phyloP scores from a whole-genome alignment of 1,140 invertebrate genomes.

The Dryas iulia region DNA sequence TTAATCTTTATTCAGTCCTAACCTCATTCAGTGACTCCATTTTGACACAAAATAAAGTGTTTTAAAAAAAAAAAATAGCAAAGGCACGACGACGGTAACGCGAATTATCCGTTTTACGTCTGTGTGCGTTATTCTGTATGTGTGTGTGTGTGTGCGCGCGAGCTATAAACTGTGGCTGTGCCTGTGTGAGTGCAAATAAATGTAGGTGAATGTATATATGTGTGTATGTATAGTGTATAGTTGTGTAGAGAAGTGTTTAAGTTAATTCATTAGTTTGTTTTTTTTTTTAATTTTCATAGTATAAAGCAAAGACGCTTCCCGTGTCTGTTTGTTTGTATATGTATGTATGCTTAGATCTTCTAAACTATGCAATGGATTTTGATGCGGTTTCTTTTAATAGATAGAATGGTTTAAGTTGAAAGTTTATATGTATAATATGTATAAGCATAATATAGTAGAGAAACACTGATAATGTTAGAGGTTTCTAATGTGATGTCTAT shows the following conservation, averaged over 20 bases:
- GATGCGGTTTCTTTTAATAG: too few species aligned
- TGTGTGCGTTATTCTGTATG: constrained; percentile 50
- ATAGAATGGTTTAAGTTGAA: too few species aligned
- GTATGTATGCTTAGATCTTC: too few species aligned
- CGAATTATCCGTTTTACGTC: constrained; percentile 53
- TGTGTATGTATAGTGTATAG: constrained; percentile 61
- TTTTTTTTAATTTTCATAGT: background rate
- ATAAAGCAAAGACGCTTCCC: too few species aligned
- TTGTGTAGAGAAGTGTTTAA: constrained; percentile 32
- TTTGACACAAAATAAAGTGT: constrained; percentile 3
- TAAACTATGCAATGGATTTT: too few species aligned
- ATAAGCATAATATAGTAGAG: too few species aligned
- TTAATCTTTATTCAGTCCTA: background rate
- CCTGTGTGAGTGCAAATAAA: constrained; percentile 73
- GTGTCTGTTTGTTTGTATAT: too few species aligned
- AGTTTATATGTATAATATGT: too few species aligned
- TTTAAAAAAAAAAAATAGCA: constrained; percentile 29
- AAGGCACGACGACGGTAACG: constrained; percentile 40
- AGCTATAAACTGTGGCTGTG: constrained; percentile 49
- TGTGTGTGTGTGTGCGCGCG: constrained; percentile 42
- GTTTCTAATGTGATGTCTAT: too few species aligned
- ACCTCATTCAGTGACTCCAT: constrained; percentile 3
- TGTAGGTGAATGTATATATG: constrained; percentile 69
- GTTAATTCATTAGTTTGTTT: constrained; percentile 31
- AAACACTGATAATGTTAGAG: too few species aligned